phyloP scores from a whole-genome alignment of 2,113 vertebrate genomes.

The Choloepus hoffmanni region DNA sequence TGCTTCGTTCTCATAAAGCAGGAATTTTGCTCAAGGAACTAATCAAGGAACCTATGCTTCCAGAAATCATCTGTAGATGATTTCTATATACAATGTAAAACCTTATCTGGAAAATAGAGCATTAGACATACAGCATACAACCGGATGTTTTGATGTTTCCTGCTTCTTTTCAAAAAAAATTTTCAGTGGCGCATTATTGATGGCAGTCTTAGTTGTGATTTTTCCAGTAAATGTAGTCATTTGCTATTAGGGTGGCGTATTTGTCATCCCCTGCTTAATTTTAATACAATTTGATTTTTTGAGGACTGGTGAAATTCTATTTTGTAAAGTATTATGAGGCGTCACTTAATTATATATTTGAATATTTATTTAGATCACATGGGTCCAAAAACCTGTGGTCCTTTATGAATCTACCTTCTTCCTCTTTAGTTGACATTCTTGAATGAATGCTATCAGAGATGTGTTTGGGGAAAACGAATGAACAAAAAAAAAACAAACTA shows the following conservation, averaged over 20 bases:
- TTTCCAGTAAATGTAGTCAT: background rate
- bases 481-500: background rate
- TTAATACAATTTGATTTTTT: background rate
- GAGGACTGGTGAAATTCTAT: background rate
- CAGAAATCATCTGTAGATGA: background rate
- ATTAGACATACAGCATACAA: background rate
- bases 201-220: background rate
- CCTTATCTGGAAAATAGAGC: too few species aligned
- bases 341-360: background rate
- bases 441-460: background rate
- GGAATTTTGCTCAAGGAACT: background rate
- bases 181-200: background rate
- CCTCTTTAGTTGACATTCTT: background rate
- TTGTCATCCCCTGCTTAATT: background rate
- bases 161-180: background rate
- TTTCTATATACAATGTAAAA: background rate
- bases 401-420: background rate
- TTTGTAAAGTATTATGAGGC: background rate
- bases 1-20: conserved; percentile 22
- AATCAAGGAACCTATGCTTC: background rate
- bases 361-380: background rate
- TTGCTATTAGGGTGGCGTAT: background rate
- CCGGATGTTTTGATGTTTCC: background rate
- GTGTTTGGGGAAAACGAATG: background rate
- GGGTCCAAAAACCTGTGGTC: background rate